Conservation (phyloP, 2,113 vertebrate genomes). For the Sturnus vulgaris region DNA sequence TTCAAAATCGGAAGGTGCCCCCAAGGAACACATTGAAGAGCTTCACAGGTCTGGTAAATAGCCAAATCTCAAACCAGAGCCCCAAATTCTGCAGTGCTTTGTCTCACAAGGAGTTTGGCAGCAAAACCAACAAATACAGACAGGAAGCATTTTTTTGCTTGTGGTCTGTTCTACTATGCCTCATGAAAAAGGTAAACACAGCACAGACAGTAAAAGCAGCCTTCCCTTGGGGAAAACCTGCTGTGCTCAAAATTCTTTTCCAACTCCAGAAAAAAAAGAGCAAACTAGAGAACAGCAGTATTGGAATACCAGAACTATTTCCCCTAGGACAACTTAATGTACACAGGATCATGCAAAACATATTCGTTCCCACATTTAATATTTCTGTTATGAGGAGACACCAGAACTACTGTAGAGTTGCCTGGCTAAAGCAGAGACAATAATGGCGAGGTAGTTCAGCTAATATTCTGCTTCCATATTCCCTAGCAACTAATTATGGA, state of each 20-base stretch:
- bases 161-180: background rate
- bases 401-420: background rate
- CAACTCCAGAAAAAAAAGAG: background rate
- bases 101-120: background rate
- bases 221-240: background rate
- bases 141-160: background rate
- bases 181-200: background rate
- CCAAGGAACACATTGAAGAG: background rate
- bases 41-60: background rate
- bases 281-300: background rate
- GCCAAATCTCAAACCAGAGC: background rate
- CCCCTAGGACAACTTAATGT: background rate
- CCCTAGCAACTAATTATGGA: constrained; percentile 41
- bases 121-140: background rate
- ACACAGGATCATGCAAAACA: background rate
- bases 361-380: background rate
- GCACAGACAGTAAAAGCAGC: background rate
- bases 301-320: background rate
- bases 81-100: background rate
- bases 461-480: constrained; percentile 21
- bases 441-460: background rate
- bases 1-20: background rate
- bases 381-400: background rate
- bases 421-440: background rate
- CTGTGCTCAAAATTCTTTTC: background rate